Base-by-base conservation (phyloP, 2,797 vertebrate species). In the Sitta carolinensis region DNA sequence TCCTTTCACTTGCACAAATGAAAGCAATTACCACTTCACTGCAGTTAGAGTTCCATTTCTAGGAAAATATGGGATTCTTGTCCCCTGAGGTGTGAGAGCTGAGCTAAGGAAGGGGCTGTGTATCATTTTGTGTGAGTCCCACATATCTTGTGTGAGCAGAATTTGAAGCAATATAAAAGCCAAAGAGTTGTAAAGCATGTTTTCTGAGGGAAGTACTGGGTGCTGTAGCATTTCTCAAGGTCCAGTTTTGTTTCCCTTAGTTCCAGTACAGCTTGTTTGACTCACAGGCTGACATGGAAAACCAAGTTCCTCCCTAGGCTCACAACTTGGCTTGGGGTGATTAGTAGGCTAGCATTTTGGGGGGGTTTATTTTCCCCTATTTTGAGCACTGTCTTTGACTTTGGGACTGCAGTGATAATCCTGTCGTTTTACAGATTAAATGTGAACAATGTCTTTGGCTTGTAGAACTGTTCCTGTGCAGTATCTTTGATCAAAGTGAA, bases 401-500 rank as follows among this genome's bases (percentile, higher is more conserved):
- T 70, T 22, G 21, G 19, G 18, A 18, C 22, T 40, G 40, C 10
- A 26, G 10, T 2, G 2, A 27, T 59, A 77, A 57, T 45, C 29
- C 38, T 79, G 13, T 62, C 4, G 1, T 30, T 95, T 74, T 82
- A n/a, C 21, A 47, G 26, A 67, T 83, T 52, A 73, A 61, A 77
- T 57, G 1, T 26, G 38, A 92, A 34, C n/a, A 38, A 43, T 42
- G 3, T 36, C 20, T 91, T 73, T 82, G 32, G 17, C 32, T 89
- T 25, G 5, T 69, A 67, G 26, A 81, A 29, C 54, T 79, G 55
- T 81, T 96, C 30, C 36, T 66, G 7, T 59, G 45, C 58, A 68
- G 7, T 87, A 25, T 55, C 38, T 89, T 93, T 58, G 87, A 85
- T 57, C n/a, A 89, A 76, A 87, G 2, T 36, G 21, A 84, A 87